These are phyloP conservation scores for Phallusia fumigata DNA, from an alignment of 23 tunicate genomes.

Conservation along the genomic window DNA sequence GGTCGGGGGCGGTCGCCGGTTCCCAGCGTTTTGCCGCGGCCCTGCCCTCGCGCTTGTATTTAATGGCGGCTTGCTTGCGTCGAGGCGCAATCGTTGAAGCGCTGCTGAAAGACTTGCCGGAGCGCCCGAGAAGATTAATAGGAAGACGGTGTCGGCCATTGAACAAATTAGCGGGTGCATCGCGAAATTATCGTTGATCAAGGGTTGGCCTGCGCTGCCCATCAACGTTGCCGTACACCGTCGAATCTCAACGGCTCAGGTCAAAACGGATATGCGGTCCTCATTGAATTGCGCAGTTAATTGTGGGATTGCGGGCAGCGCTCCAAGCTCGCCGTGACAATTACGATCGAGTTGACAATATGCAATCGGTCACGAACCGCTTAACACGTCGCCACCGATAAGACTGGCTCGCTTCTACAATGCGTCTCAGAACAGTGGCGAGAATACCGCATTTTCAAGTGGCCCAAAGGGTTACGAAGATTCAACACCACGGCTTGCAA, in stretches of 20 bases:
- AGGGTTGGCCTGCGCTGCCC: not conserved
- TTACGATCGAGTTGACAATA: not conserved
- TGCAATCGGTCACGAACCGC: too few species aligned
- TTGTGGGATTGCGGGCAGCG: not conserved
- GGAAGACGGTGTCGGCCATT: constrained; percentile 1
- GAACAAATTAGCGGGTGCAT: not conserved
- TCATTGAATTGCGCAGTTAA: not conserved
- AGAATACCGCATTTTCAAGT: too few species aligned
- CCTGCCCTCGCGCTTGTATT: not conserved
- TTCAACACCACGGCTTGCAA: not conserved
- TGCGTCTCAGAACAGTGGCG: too few species aligned
- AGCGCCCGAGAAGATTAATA: constrained; percentile 3
- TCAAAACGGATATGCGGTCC: not conserved
- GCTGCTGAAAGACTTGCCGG: not conserved
- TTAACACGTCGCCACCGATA: too few species aligned
- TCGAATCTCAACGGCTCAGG: not conserved
- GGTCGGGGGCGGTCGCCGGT: constrained; percentile 9
- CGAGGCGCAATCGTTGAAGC: not conserved
- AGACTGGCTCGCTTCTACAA: not conserved
- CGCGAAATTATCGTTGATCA: constrained; percentile 8
- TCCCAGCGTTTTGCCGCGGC: constrained; percentile 5
- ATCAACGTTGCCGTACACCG: not conserved
- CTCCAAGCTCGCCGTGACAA: not conserved
- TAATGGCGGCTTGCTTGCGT: not conserved
- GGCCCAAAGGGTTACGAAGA: not conserved